Percentiles rank a stretch among this genome's conserved stretches.
Evolutionary conservation across 2,113 vertebrate species (phyloP).

Genomic region (Desmodus rotundus): DNA sequence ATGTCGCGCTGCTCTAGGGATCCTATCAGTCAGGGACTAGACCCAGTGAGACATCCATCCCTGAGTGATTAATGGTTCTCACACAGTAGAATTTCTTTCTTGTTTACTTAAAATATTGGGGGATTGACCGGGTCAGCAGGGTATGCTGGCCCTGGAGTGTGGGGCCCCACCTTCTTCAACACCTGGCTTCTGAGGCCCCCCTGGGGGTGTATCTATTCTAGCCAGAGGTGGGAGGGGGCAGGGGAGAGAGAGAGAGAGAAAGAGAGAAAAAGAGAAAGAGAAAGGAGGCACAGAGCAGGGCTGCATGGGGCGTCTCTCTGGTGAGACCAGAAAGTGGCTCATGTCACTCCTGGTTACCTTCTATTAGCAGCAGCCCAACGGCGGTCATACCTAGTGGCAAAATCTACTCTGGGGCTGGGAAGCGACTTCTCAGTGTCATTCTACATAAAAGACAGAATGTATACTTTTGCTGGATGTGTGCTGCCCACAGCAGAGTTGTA

Average conservation of each 20-base stretch:
- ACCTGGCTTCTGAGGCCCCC: background rate
- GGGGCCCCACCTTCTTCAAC: background rate
- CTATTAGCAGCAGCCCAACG: no score
- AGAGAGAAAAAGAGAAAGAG: no score
- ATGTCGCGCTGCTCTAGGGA: fast-evolving
- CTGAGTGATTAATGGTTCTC: background rate
- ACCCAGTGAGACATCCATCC: background rate
- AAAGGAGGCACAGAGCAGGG: fast-evolving
- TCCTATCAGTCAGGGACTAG: fast-evolving
- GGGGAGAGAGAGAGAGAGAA: background rate
- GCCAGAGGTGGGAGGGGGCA: no score
- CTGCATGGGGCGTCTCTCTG: fast-evolving
- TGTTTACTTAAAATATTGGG: background rate
- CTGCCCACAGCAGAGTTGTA: background rate
- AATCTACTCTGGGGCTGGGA: background rate
- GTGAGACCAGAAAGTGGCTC: background rate
- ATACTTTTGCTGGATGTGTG: fast-evolving
- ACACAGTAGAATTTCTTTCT: background rate
- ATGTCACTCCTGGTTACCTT: fast-evolving
- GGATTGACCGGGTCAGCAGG: background rate
- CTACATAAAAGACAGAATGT: background rate
- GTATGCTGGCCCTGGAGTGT: fast-evolving
- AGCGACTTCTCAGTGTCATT: background rate
- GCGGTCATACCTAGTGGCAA: background rate
- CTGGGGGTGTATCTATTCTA: fast-evolving